Base-by-base conservation (phyloP, 2,113 vertebrate genomes). In the Megaceryle maxima region DNA sequence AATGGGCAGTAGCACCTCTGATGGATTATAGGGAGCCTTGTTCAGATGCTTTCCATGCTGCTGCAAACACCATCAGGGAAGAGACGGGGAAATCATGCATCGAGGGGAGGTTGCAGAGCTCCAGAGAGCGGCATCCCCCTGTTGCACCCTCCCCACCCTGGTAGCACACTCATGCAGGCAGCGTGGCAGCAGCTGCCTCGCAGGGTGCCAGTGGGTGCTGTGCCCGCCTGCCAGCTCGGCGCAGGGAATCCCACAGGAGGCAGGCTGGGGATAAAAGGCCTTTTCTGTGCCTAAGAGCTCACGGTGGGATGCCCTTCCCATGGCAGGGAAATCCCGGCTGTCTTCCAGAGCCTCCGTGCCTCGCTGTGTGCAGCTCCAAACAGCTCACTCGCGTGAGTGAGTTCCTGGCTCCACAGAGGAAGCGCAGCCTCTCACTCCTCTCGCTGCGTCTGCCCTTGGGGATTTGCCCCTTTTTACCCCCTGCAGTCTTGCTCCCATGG, bases 141-240 rank as follows among this genome's bases (percentile, higher is more conserved):
- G 17, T 4, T 5, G 5, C 9, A 4, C 20, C 37, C 35, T 37
- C 24, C 73, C 10, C 6, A 1, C 48, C 46, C 59, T 1, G 44
- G 2, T 2, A 17, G 50, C 19, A 0, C 28, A 7, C 7, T 6
- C 4, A 0, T 1, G 0, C 62, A 2, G 68, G 33, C 76, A 57
- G 37, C 19, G 3, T 8, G 2, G 16, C 11, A 24, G 67, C 76
- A 31, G 63, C 16, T 8, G 46, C 37, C 57, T 41, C 2, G 9
- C 43, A 29, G 26, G 3, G 19, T 11, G 20, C 11, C 28, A 8
- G 10, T 4, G 33, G 64, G 22, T 4, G 41, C 63, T 25, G 64
- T 9, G 26, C 60, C 43, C 11, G 29, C 41, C 70, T 21, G 22
- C n/a, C 50, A 22, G 35, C 59, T 35, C 10, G 0, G 18, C 1